These are phyloP conservation scores for Eupithecia pulchellata DNA, from an alignment of 2,888 invertebrate genomes.

Conservation along the genomic window DNA sequence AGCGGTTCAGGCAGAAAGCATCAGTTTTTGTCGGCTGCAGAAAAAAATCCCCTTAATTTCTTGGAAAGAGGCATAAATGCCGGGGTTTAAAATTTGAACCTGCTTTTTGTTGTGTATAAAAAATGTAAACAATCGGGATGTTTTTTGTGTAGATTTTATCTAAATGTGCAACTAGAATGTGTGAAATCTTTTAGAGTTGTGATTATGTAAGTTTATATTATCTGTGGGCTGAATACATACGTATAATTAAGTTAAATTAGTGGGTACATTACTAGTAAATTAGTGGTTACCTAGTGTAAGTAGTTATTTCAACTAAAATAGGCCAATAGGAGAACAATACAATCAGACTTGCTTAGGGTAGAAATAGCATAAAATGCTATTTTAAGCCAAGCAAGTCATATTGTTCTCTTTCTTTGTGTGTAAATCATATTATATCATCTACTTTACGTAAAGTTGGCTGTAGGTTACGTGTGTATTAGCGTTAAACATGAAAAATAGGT, in stretches of 20 bases:
- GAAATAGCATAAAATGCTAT: too few species aligned
- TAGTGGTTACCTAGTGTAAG: too few species aligned
- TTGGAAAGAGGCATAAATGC: constrained; percentile 67
- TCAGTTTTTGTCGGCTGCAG: constrained; percentile 66
- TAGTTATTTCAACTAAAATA: too few species aligned
- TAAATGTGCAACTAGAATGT: constrained; percentile 6
- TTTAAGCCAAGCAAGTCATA: too few species aligned
- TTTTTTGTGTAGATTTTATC: constrained; percentile 17
- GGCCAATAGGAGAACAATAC: too few species aligned
- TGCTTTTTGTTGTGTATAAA: constrained; percentile 66
- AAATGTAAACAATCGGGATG: constrained; percentile 78
- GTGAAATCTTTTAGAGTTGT: background rate
- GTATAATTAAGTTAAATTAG: too few species aligned
- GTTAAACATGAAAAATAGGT: background rate
- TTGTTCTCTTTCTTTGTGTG: too few species aligned
- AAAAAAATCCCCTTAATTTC: constrained; percentile 72
- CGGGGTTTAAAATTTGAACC: constrained; percentile 52
- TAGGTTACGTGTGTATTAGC: background rate
- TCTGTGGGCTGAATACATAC: too few species aligned
- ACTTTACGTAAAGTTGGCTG: too few species aligned
- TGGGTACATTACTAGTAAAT: too few species aligned
- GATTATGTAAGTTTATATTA: background rate
- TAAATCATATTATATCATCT: too few species aligned
- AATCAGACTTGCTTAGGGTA: too few species aligned
- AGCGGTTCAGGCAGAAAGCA: constrained; percentile 73